Evolutionary conservation across 2,797 vertebrate species (phyloP).

Genomic region (Pseudotriccus pelzelni): DNA sequence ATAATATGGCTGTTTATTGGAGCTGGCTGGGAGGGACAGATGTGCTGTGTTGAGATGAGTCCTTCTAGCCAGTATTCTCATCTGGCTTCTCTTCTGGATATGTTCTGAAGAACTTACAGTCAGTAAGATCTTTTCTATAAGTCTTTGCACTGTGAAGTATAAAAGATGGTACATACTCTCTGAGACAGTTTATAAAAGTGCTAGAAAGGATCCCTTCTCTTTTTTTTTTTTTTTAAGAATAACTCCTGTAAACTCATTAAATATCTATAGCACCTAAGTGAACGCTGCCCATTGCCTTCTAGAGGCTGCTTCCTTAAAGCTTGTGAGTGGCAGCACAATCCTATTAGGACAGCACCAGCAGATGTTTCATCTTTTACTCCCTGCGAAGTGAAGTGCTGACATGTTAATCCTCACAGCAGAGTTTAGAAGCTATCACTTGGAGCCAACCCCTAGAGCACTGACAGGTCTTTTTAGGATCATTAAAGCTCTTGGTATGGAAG

Average conservation of each 20-base stretch:
- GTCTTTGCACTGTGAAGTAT: background rate
- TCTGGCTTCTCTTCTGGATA: background rate
- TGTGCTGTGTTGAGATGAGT: background rate
- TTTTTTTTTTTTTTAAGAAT: background rate
- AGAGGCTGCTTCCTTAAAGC: background rate
- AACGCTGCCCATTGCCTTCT: background rate
- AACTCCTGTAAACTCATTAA: background rate
- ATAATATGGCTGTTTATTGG: background rate
- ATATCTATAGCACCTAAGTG: background rate
- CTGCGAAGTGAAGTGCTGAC: background rate
- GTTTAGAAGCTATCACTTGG: background rate
- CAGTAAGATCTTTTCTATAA: background rate
- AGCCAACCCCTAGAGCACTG: background rate
- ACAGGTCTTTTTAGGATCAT: background rate
- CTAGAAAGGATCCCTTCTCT: background rate
- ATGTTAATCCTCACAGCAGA: background rate
- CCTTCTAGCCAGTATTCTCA: background rate
- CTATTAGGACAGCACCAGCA: background rate
- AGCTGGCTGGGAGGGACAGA: background rate
- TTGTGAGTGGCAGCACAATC: background rate
- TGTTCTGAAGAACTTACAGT: background rate
- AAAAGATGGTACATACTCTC: background rate
- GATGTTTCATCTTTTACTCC: slow-evolving; percentile 20
- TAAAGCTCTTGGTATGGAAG: background rate
- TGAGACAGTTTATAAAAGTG: background rate